Evolutionary conservation across 2,113 vertebrate species (phyloP).

Genomic region (Peromyscus leucopus): DNA sequence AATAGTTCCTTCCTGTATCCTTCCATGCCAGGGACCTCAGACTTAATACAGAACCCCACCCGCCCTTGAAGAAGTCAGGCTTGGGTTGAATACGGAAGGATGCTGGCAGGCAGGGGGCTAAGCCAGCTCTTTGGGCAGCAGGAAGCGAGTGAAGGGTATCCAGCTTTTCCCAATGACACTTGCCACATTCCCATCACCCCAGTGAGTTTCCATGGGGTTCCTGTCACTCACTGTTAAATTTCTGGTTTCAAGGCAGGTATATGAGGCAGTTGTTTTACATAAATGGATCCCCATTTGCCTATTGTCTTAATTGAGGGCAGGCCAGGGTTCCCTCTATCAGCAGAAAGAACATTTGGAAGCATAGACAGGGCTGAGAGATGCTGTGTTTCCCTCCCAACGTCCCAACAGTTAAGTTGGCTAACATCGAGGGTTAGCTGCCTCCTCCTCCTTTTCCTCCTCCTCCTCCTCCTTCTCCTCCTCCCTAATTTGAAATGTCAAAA

Average conservation of each 20-base stretch:
- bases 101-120: too few species aligned
- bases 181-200: rapidly evolving
- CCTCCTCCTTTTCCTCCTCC: background rate
- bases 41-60: background rate
- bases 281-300: rapidly evolving
- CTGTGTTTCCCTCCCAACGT: rapidly evolving
- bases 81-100: background rate
- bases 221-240: background rate
- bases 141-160: background rate
- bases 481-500: background rate
- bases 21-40: background rate
- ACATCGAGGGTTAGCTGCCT: background rate
- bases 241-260: background rate
- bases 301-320: background rate
- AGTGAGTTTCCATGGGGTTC: background rate
- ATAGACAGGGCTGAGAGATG: background rate
- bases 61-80: background rate
- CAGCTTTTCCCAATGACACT: background rate
- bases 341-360: background rate
- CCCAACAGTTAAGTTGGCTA: background rate
- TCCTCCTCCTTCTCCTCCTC: background rate
- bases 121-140: background rate
- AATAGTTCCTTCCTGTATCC: background rate
- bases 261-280: background rate
- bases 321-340: rapidly evolving